Conservation (phyloP, 2,797 vertebrate genomes). For the Alexandromys oeconomus region DNA sequence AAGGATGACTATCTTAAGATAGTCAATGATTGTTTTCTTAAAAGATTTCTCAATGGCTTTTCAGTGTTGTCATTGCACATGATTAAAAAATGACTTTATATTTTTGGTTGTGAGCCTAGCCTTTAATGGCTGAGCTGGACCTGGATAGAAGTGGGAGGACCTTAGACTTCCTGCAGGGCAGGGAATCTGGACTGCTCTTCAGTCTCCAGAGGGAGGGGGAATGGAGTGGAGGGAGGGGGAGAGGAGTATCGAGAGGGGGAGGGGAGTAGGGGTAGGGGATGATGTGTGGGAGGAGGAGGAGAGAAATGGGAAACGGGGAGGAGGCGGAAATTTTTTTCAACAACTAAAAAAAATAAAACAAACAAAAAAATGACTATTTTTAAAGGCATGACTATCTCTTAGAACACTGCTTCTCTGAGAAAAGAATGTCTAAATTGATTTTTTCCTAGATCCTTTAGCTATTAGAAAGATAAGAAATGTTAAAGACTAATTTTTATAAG, state of each 20-base stretch:
- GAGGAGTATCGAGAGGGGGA: too few species aligned
- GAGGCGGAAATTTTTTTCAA: too few species aligned
- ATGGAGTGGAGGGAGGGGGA: too few species aligned
- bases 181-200: too few species aligned
- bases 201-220: too few species aligned
- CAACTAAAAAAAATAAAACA: too few species aligned
- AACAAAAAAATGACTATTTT: constrained; percentile 53
- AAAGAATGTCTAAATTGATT: constrained; percentile 13
- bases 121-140: too few species aligned
- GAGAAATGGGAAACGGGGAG: too few species aligned
- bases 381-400: neutral
- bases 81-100: constrained; percentile 39
- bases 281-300: too few species aligned
- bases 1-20: constrained; percentile 2
- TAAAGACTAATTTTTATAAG: neutral
- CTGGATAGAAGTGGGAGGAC: too few species aligned
- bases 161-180: too few species aligned
- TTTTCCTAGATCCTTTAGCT: neutral
- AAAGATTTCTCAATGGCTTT: neutral
- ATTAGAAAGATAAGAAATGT: neutral
- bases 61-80: neutral
- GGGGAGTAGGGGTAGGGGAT: too few species aligned
- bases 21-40: neutral
- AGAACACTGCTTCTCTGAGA: constrained; percentile 12
- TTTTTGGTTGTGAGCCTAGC: neutral